Evolutionary conservation across 2,797 vertebrate species (phyloP), one percentile per base, ranked within the genome.

Genomic region (Sciurus carolinensis): DNA sequence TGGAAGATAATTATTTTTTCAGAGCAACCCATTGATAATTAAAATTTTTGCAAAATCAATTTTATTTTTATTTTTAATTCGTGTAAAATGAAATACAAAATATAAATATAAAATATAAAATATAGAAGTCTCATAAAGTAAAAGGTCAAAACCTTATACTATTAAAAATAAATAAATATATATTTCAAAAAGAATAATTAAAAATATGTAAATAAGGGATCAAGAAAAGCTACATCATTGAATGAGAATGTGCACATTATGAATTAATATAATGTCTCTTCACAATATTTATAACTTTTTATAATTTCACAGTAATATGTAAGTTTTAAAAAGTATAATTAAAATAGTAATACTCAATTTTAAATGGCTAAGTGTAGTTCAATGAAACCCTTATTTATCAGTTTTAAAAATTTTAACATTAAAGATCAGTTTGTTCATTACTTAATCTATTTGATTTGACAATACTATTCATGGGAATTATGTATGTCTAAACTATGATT

Each of bases 41-140:
- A 72, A 59, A 18, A 10, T 42, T 87, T 57, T 71, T 36, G 8
- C 59, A 75, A 92, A 87, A 26, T 59, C 47, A 57, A 67, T 87
- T 36, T n/a, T 57, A 22, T 59, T 54, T 22, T n/a, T n/a, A 83
- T 39, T 84, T 93, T 80, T 11, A 69, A 75, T 22, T 39, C 77
- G 81, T 75, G 17, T 36, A 82, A 90, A 82, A 44, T 83, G 28
- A 77, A 87, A 62, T 44, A 20, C 6, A 86, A 52, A 72, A 44
- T 94, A 64, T 52, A 64, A 96, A 36, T 44, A 20, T 4, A 86
- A 64, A 96, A 36, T 44, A 20, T 4, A 86, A 96, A 36, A 39
- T 39, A 52, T 8, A 39, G 8, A 75, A 75, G 7, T 0, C 30
- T 81, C 69, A 71, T 17, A 94, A 85, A 90, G 13, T 44, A 64